Percentiles rank a stretch among this genome's conserved stretches.
These are phyloP conservation scores for Misgurnus mizolepis DNA, from an alignment of 2,113 vertebrate genomes.

Conservation along the genomic window DNA sequence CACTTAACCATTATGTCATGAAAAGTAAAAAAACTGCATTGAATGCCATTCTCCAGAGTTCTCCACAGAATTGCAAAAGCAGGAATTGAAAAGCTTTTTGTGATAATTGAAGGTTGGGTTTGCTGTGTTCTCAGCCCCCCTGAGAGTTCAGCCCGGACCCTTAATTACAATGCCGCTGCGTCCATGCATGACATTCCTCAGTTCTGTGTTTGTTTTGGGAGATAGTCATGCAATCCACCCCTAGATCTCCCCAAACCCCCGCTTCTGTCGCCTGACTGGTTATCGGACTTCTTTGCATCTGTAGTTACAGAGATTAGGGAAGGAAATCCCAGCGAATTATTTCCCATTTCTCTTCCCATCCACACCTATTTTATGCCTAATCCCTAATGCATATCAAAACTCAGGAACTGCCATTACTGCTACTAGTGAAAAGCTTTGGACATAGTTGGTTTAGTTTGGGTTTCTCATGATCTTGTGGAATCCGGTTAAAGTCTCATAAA, in stretches of 20 bases:
- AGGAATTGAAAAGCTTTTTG: conserved; percentile 44
- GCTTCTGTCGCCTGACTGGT: neutral
- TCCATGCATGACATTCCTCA: conserved; percentile 47
- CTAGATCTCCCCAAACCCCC: neutral
- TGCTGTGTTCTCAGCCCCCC: conserved; percentile 36
- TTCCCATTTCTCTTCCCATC: conserved; percentile 17
- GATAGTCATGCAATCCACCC: conserved; percentile 38
- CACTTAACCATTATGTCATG: neutral
- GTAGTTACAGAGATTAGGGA: conserved; percentile 29
- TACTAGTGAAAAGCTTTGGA: too few relatives aligned
- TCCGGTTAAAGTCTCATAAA: too few relatives aligned
- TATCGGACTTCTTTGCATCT: conserved; percentile 26
- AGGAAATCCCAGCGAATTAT: conserved; percentile 28
- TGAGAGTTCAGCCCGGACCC: conserved; percentile 28
- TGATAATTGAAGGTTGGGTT: conserved; percentile 47
- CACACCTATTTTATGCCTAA: neutral
- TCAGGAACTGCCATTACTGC: neutral
- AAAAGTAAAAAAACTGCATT: conserved; percentile 16
- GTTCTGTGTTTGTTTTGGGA: conserved; percentile 38
- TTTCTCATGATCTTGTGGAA: too few relatives aligned
- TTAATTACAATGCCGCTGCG: conserved; percentile 41
- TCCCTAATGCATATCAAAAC: neutral
- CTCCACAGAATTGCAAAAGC: conserved; percentile 3
- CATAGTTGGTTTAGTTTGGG: too few relatives aligned
- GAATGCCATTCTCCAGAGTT: neutral